phyloP scores from a whole-genome alignment of 2,888 invertebrate species.

The Agelastica alni region DNA sequence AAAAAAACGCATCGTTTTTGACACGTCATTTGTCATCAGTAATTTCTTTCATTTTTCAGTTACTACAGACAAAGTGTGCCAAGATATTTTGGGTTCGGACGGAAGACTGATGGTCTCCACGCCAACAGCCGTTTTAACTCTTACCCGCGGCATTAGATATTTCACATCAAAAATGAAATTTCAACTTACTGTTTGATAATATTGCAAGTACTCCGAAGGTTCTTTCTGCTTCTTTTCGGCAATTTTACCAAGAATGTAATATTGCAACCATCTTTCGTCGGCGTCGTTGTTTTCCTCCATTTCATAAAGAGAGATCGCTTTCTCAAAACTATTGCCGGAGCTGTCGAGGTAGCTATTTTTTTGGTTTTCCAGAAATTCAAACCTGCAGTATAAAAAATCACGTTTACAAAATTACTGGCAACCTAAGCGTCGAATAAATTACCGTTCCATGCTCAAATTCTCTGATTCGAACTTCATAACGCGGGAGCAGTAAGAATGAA shows the following conservation, averaged over 20 bases:
- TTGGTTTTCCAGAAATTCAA: slow-evolving; percentile 73
- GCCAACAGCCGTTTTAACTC: too few relatives aligned
- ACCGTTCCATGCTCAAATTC: slow-evolving; percentile 72
- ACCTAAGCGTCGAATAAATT: too few relatives aligned
- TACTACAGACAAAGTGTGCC: too few relatives aligned
- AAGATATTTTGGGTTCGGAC: too few relatives aligned
- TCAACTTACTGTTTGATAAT: slow-evolving; percentile 75
- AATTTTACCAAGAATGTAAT: slow-evolving; percentile 96
- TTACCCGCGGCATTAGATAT: too few relatives aligned
- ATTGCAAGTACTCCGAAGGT: slow-evolving; percentile 74
- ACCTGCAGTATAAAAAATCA: too few relatives aligned
- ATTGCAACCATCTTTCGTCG: slow-evolving; percentile 90
- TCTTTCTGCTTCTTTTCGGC: slow-evolving; percentile 82
- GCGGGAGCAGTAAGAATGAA: slow-evolving; percentile 89
- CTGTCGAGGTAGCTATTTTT: slow-evolving; percentile 80
- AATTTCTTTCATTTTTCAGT: too few relatives aligned
- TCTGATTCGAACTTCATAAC: slow-evolving; percentile 81
- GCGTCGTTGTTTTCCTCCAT: slow-evolving; percentile 62
- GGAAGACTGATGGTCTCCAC: too few relatives aligned
- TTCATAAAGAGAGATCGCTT: slow-evolving; percentile 67
- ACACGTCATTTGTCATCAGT: too few relatives aligned
- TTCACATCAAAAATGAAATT: too few relatives aligned
- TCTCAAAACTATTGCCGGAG: slow-evolving; percentile 77
- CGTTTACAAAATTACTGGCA: too few relatives aligned
- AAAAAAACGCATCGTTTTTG: too few relatives aligned